phyloP scores from a whole-genome alignment of 2,113 vertebrate species.

The Cyphomyrus plagiostoma region DNA sequence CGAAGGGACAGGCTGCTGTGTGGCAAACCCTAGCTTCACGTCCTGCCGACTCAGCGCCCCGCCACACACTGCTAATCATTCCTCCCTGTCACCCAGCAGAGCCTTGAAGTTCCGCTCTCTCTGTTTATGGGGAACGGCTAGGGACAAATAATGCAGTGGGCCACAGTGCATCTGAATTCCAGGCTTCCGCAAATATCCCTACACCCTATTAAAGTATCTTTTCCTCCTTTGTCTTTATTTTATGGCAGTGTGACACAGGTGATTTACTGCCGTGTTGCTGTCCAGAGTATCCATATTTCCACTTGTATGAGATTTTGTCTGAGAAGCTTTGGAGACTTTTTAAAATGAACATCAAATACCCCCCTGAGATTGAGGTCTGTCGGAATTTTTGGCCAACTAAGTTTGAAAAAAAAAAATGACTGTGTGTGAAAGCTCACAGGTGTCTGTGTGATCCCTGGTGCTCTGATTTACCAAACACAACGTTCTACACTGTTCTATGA shows the following conservation, averaged over 20 bases:
- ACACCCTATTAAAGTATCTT: neutral
- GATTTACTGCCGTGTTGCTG: slow-evolving; percentile 29
- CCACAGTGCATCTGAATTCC: neutral
- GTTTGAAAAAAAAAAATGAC: neutral
- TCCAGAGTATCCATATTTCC: neutral
- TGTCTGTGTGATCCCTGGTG: neutral
- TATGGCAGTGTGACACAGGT: slow-evolving; percentile 38
- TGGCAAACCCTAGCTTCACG: slow-evolving; percentile 38
- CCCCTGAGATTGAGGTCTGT: neutral
- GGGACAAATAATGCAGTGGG: neutral
- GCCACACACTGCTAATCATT: neutral
- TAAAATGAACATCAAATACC: neutral
- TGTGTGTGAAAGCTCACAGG: neutral
- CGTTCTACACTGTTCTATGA: neutral
- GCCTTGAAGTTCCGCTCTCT: neutral
- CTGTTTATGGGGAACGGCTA: neutral
- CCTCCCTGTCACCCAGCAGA: neutral
- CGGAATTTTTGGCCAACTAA: neutral
- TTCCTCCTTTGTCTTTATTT: slow-evolving; percentile 36
- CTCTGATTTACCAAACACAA: neutral
- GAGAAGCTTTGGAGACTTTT: neutral
- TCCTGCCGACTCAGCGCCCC: neutral
- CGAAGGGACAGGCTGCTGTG: slow-evolving; percentile 42
- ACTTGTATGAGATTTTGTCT: neutral
- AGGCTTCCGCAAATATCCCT: neutral